Evolutionary conservation across 2,113 vertebrate genomes (phyloP).

Genomic region (Hypanus sabinus): DNA sequence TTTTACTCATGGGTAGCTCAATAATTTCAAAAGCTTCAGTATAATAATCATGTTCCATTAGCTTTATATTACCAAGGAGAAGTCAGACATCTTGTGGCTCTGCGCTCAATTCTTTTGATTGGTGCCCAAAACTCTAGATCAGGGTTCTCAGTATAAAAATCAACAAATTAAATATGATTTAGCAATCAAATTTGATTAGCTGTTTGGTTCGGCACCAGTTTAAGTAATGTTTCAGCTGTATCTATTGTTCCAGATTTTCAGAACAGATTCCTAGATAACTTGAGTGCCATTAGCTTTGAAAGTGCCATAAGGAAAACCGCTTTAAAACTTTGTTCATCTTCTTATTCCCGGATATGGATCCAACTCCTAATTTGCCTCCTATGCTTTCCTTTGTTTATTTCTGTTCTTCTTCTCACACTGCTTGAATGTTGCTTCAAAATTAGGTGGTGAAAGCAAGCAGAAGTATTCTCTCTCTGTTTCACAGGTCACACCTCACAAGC

Average conservation of each 20-base stretch:
- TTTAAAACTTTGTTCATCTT: too few relatives aligned
- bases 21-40: neutral
- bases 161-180: neutral
- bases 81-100: neutral
- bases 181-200: neutral
- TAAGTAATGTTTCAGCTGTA: neutral
- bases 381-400: neutral
- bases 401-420: neutral
- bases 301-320: too few relatives aligned
- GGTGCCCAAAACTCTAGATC: neutral
- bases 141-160: neutral
- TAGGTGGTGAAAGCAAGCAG: neutral
- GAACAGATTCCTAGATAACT: neutral
- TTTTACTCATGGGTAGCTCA: neutral
- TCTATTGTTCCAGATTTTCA: neutral
- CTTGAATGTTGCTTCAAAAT: neutral
- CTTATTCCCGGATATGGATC: neutral
- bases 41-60: neutral
- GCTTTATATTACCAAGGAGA: neutral
- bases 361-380: neutral
- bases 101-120: neutral
- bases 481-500: neutral
- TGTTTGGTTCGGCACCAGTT: neutral
- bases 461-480: neutral
- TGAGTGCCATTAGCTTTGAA: neutral